phyloP scores from a whole-genome alignment of 2,113 vertebrate genomes.

The Oreocharis arfaki region DNA sequence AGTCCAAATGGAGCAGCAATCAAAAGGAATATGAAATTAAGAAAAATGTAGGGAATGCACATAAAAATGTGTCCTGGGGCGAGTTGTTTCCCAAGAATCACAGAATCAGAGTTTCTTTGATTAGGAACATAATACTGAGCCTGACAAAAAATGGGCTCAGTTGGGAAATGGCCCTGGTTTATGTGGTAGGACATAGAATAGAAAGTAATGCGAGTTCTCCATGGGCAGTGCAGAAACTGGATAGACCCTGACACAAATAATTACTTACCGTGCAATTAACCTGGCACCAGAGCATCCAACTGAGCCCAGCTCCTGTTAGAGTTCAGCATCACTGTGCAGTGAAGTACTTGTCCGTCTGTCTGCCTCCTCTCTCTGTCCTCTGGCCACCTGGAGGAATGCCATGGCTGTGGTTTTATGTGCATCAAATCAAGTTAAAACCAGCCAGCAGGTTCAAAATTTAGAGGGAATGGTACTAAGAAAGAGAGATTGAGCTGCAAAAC shows the following conservation, averaged over 20 bases:
- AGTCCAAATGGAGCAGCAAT: background rate
- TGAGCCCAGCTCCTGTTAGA: background rate
- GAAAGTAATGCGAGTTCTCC: background rate
- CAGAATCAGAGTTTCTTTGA: background rate
- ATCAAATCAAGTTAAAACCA: background rate
- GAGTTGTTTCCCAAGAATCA: background rate
- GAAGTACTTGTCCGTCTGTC: background rate
- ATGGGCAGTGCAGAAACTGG: background rate
- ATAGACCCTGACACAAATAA: background rate
- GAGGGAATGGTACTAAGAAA: background rate
- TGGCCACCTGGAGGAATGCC: background rate
- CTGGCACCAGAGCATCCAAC: background rate
- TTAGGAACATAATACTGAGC: background rate
- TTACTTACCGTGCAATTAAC: background rate
- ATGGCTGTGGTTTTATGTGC: background rate
- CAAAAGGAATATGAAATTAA: constrained; percentile 39
- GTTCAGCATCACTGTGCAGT: background rate
- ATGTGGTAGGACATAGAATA: background rate
- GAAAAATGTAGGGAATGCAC: constrained; percentile 43
- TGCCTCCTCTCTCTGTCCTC: background rate
- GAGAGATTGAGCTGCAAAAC: accelerated
- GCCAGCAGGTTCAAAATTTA: background rate
- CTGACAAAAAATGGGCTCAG: background rate
- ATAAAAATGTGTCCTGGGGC: constrained; percentile 21
- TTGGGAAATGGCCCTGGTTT: background rate